Evolutionary conservation across 2,113 vertebrate species (phyloP), one percentile per base, ranked within the genome.

Genomic region (Procavia capensis): DNA sequence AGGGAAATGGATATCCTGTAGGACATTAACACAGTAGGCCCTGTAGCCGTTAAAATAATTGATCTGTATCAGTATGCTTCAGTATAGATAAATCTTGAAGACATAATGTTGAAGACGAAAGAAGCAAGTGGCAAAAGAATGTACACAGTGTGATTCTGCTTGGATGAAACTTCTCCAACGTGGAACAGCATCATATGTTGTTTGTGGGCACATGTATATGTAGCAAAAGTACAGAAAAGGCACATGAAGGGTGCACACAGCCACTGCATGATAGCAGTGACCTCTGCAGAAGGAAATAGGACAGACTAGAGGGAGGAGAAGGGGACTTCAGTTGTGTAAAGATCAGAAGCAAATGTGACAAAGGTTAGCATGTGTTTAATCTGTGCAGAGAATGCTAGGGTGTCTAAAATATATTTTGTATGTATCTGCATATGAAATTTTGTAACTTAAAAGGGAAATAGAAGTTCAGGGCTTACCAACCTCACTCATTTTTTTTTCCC

Each of bases 141-240:
- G 57, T 85, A 66, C 54, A 17, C 19, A 90, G 34, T 72, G 76
- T 90, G 31, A 80, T 90, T 82, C 57, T 43, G 25, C 41, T 95
- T 85, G 39, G 19, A 79, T 92, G 92, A 74, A 92, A 88, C n/a
- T 41, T 34, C 74, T 70, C 34, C 8, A 92, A 92, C 75, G 39
- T 24, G 54, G 45, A 91, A 43, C 4, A 47, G 17, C 88, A 45
- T 90, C 39, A 74, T 88, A 20, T 81, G 63, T 85, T 94, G 47
- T 89, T 96, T 94, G 66, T 7, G 88, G 39, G 43, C 45, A 85
- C 24, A 80, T 79, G 31, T 11, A 63, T 80, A 54, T 41, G 25
- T 72, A 80, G 25, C 66, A 86, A 81, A 93, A 92, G 66, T 86
- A 82, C 86, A 91, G 94, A 96, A 95, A 70, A 54, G 27, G 24